A percentile compares a stretch with the other conserved stretches of the same genome.
phyloP scores from a whole-genome alignment of 2,888 invertebrate genomes.

The Stomorhina lunata region DNA sequence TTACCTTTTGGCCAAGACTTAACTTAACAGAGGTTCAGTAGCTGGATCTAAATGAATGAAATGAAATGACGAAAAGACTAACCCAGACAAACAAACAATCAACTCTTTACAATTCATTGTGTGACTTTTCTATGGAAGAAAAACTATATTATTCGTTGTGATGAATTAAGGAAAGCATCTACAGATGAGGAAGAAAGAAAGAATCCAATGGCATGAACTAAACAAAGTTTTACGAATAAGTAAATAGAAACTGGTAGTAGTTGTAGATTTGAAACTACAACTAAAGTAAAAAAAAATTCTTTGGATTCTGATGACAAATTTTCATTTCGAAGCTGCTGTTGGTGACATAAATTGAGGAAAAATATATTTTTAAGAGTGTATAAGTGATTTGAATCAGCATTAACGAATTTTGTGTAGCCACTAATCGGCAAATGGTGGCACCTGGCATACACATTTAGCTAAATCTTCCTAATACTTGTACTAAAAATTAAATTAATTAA shows the following conservation, averaged over 20 bases:
- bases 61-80: constrained; percentile 9
- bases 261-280: background rate
- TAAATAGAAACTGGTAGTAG: too few species aligned
- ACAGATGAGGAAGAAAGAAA: constrained; percentile 2
- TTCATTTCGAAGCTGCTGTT: constrained; percentile 23
- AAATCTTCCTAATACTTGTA: too few species aligned
- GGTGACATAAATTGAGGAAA: constrained; percentile 53
- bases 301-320: constrained; percentile 34
- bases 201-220: constrained; percentile 16
- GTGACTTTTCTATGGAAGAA: constrained; percentile 15
- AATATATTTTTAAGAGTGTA: background rate
- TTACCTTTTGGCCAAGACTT: constrained; percentile 35
- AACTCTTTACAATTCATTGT: constrained; percentile 55
- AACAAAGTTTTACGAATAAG: too few species aligned
- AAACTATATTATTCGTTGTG: too few species aligned
- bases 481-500: too few species aligned
- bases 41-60: background rate
- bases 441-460: too few species aligned
- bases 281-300: constrained; percentile 21
- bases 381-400: too few species aligned
- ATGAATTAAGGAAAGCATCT: constrained; percentile 13
- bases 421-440: too few species aligned
- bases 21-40: too few species aligned
- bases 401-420: too few species aligned
- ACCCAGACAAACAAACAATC: constrained; percentile 23